Percentiles rank a stretch among this genome's conserved stretches.
These are phyloP conservation scores for Drosophila limbata DNA, from an alignment of 2,888 invertebrate genomes.

Conservation along the genomic window DNA sequence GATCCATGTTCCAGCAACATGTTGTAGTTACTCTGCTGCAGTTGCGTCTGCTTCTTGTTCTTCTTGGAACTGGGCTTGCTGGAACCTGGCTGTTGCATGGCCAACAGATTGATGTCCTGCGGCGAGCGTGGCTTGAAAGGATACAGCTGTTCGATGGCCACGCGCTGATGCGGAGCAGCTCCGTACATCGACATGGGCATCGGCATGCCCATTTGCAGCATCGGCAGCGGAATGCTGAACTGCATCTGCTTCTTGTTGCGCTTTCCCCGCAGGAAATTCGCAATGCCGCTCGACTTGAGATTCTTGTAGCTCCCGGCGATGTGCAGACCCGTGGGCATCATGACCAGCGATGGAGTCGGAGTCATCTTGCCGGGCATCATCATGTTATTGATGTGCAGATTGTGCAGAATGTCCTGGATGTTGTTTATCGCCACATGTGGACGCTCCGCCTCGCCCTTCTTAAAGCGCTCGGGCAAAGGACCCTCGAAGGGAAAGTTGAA, in stretches of 20 bases:
- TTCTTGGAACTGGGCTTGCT: conserved; percentile 67
- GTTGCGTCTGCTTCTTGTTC: conserved; percentile 63
- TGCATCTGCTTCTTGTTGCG: conserved; percentile 82
- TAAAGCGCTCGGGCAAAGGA: conserved; percentile 83
- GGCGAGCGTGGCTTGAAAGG: conserved; percentile 90
- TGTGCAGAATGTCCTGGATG: conserved; percentile 84
- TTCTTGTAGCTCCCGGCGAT: conserved; percentile 84
- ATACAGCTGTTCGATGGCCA: conserved; percentile 88
- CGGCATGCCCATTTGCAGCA: conserved; percentile 61
- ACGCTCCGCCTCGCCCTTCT: conserved; percentile 65
- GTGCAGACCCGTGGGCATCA: conserved; percentile 82
- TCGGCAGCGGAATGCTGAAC: conserved; percentile 70
- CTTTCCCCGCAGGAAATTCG: conserved; percentile 83
- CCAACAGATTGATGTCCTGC: conserved; percentile 90
- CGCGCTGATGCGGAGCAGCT: conserved; percentile 72
- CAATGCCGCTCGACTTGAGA: conserved; percentile 83
- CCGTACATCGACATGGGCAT: conserved; percentile 60
- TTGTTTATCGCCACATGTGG: conserved; percentile 73
- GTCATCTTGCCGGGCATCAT: conserved; percentile 51
- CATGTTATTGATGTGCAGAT: conserved; percentile 64
- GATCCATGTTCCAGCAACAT: conserved; percentile 60
- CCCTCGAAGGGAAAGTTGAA: conserved; percentile 84
- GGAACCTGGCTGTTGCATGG: conserved; percentile 85
- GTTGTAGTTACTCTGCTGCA: conserved; percentile 66
- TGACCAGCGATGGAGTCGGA: conserved; percentile 64